These are phyloP conservation scores for Gastracanthus pulcherrimus DNA, from an alignment of 2,888 invertebrate species.

Conservation along the genomic window DNA sequence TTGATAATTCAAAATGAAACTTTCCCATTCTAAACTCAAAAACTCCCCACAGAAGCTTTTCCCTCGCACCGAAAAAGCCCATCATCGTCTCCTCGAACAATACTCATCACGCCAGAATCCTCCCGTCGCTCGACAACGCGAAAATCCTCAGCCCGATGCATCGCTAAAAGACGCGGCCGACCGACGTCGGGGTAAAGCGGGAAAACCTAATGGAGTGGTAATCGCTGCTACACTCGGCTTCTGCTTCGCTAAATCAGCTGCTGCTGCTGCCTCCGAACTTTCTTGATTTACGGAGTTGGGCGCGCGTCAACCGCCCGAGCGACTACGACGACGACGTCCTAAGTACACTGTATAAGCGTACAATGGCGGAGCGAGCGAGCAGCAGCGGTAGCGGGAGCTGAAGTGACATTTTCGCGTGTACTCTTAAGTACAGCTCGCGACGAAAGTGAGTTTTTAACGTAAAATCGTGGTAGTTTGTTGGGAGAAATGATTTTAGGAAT, in stretches of 20 bases:
- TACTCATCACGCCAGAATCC: not conserved
- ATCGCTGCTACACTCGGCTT: not conserved
- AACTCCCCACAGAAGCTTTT: too few species aligned
- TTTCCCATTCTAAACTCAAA: too few species aligned
- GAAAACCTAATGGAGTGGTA: constrained; percentile 29
- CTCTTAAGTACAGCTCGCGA: too few species aligned
- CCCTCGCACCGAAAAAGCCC: not conserved
- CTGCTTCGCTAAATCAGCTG: not conserved
- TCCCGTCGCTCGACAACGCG: not conserved
- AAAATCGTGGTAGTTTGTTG: too few species aligned
- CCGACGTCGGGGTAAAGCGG: too few species aligned
- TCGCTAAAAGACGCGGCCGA: not conserved
- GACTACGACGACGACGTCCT: not conserved
- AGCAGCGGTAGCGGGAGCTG: too few species aligned
- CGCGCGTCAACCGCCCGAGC: not conserved
- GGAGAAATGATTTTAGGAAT: too few species aligned
- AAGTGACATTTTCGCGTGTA: too few species aligned
- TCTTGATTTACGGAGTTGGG: constrained; percentile 37
- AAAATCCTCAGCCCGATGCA: not conserved
- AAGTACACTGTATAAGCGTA: too few species aligned
- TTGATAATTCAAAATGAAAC: too few species aligned
- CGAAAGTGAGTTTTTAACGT: too few species aligned
- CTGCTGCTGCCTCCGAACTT: not conserved
- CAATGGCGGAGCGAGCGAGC: too few species aligned
- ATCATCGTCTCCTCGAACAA: not conserved